A percentile compares a stretch with the other conserved stretches of the same genome.
These are phyloP conservation scores for Craseonycteris thonglongyai DNA, from an alignment of 2,113 vertebrate genomes.

Conservation along the genomic window DNA sequence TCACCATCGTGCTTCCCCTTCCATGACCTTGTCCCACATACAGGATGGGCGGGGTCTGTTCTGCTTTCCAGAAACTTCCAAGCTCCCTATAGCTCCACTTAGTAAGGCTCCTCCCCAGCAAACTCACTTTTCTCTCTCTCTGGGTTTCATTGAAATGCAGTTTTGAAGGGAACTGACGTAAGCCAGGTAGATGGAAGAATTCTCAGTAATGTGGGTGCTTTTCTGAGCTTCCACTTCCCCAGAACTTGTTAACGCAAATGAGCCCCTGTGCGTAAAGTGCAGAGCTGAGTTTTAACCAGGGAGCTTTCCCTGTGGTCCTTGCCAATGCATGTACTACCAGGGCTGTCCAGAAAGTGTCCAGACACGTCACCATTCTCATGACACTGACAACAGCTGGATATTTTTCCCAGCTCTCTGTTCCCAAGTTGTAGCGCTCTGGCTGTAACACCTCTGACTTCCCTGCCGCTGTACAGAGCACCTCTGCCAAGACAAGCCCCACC, in stretches of 20 bases:
- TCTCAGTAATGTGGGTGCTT: not conserved
- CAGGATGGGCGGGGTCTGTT: not conserved
- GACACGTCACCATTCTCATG: too few relatives aligned
- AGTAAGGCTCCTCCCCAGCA: accelerated
- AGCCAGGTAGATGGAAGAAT: not conserved
- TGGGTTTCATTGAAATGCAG: not conserved
- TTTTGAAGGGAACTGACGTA: not conserved
- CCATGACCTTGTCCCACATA: not conserved
- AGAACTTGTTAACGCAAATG: not conserved
- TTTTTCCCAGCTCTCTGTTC: too few relatives aligned
- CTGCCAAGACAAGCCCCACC: not conserved
- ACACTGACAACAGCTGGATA: too few relatives aligned
- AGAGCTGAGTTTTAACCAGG: not conserved
- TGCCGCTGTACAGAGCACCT: not conserved
- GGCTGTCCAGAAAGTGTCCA: too few relatives aligned
- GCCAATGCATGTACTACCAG: not conserved
- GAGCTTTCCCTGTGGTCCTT: not conserved
- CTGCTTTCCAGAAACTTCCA: not conserved
- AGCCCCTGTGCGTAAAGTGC: not conserved
- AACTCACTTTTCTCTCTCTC: not conserved
- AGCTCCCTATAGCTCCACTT: not conserved
- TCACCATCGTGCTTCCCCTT: not conserved
- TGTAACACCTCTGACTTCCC: not conserved
- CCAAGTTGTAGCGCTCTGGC: not conserved
- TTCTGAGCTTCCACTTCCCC: not conserved